Evolutionary conservation across 2,113 vertebrate species (phyloP).

Genomic region (Caracal caracal): DNA sequence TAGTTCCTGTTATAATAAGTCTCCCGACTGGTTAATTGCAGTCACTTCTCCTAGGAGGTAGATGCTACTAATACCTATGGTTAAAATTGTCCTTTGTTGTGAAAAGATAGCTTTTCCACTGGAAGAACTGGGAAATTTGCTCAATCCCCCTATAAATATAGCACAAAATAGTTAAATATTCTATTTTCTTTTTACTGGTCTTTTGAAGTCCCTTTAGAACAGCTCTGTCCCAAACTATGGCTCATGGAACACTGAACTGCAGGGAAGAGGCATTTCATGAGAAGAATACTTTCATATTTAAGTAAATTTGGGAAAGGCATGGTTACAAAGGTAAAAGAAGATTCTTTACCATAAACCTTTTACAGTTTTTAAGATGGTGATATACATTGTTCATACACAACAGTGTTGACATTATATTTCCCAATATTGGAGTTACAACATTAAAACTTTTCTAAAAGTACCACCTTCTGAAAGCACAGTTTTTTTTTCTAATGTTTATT

Average conservation of each 20-base stretch:
- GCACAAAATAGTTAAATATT: neutral
- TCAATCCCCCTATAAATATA: neutral
- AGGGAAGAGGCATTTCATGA: neutral
- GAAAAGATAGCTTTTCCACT: neutral
- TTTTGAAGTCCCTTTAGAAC: neutral
- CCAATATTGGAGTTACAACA: neutral
- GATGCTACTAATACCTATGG: neutral
- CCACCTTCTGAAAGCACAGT: neutral
- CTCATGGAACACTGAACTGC: neutral
- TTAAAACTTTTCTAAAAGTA: neutral
- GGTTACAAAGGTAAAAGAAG: neutral
- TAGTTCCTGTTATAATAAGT: neutral
- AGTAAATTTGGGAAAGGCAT: neutral
- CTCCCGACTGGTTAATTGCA: neutral
- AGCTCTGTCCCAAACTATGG: neutral
- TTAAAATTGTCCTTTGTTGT: neutral
- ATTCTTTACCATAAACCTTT: neutral
- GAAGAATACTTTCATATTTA: neutral
- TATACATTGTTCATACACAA: neutral
- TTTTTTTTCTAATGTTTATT: neutral
- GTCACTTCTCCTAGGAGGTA: too few species aligned
- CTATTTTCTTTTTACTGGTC: neutral
- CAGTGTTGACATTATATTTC: neutral
- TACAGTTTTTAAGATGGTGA: neutral
- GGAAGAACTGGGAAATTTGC: neutral